Conservation (phyloP, 2,797 vertebrate species). For the Mormyrops boulengeri region DNA sequence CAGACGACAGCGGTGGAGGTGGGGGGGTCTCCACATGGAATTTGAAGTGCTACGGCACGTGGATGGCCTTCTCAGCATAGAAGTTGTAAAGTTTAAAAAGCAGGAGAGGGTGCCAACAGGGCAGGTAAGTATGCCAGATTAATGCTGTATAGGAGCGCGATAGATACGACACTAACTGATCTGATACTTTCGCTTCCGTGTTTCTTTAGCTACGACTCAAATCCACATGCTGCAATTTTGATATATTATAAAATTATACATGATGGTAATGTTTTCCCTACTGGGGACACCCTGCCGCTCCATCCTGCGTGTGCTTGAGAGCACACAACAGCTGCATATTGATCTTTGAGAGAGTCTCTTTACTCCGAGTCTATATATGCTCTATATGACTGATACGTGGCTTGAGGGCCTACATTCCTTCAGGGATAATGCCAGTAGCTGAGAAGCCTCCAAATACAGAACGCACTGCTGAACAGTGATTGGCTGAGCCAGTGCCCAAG, state of each 20-base stretch:
- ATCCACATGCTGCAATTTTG: constrained; percentile 11
- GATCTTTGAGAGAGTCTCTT: constrained; percentile 8
- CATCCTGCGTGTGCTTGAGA: not conserved
- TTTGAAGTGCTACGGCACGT: not conserved
- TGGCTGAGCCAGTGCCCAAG: constrained; percentile 5
- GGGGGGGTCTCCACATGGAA: not conserved
- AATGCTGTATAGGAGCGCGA: not conserved
- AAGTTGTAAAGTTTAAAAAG: not conserved
- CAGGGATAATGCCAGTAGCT: constrained; percentile 5
- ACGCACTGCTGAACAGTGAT: not conserved
- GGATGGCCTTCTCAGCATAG: not conserved
- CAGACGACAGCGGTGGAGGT: not conserved
- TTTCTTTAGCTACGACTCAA: not conserved
- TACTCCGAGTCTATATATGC: constrained; percentile 2
- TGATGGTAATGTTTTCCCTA: constrained; percentile 14
- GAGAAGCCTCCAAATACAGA: not conserved
- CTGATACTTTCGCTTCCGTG: not conserved
- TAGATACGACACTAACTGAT: not conserved
- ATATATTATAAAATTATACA: not conserved
- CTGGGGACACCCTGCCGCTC: not conserved
- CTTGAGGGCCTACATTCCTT: constrained; percentile 3
- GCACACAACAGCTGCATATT: constrained; percentile 1
- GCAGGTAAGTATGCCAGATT: not conserved
- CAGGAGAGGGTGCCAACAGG: not conserved
- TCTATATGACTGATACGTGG: constrained; percentile 2